Evolutionary conservation across 2,888 invertebrate species (phyloP).

Genomic region (Drosophila ezoana): DNA sequence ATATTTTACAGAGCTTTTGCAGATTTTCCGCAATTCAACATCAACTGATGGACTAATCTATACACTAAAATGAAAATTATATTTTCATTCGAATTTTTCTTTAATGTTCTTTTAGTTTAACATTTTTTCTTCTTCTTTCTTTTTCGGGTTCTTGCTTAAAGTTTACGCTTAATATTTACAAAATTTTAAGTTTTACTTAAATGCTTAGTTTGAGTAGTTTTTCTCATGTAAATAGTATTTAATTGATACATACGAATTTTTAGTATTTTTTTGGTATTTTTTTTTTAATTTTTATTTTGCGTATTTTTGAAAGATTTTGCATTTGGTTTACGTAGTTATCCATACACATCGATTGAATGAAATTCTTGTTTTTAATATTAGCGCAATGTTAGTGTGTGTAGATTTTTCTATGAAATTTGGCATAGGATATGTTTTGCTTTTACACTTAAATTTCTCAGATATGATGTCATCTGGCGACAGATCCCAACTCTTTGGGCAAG

Average conservation of each 20-base stretch:
- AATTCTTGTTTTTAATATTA: slow-evolving; percentile 33
- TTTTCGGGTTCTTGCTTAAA: slow-evolving; percentile 29
- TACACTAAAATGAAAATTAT: slow-evolving; percentile 62
- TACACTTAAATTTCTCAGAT: slow-evolving; percentile 33
- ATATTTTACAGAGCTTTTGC: slow-evolving; percentile 45
- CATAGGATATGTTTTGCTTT: slow-evolving; percentile 78
- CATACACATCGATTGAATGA: slow-evolving; percentile 55
- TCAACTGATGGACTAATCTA: slow-evolving; percentile 42
- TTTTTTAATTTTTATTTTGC: slow-evolving; percentile 4
- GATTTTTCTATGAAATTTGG: slow-evolving; percentile 77
- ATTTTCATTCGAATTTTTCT: slow-evolving; percentile 46
- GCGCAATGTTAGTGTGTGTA: slow-evolving; percentile 47
- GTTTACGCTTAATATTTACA: slow-evolving; percentile 65
- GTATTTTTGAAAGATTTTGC: slow-evolving; percentile 41
- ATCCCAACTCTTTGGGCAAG: slow-evolving; percentile 8
- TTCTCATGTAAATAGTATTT: slow-evolving; percentile 30
- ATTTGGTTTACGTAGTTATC: slow-evolving; percentile 18
- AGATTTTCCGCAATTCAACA: slow-evolving; percentile 14
- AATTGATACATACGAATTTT: slow-evolving; percentile 37
- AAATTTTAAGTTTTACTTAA: slow-evolving; percentile 59
- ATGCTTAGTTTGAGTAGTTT: slow-evolving; percentile 71
- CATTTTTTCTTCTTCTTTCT: slow-evolving; percentile 20
- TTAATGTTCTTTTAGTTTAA: slow-evolving; percentile 20
- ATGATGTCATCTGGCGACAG: slow-evolving; percentile 9
- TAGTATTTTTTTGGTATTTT: slow-evolving; percentile 23